A percentile compares a stretch with the other conserved stretches of the same genome.
These are phyloP conservation scores for Acleris sparsana DNA, from an alignment of 2,888 invertebrate genomes.

Conservation along the genomic window DNA sequence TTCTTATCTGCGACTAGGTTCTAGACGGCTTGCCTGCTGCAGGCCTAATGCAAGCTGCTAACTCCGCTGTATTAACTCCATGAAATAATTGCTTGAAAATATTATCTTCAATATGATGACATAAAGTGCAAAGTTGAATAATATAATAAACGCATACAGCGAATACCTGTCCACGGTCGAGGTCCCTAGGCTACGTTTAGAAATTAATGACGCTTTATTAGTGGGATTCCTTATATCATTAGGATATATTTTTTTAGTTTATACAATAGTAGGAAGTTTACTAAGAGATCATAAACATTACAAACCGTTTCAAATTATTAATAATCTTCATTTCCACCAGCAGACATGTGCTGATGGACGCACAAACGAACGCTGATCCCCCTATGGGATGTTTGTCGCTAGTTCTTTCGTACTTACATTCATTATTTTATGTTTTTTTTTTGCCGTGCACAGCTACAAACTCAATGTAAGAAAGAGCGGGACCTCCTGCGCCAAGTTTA, in stretches of 20 bases:
- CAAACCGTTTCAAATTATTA: too few species aligned
- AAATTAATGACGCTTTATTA: slow-evolving; percentile 62
- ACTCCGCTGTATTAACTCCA: background rate
- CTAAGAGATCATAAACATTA: too few species aligned
- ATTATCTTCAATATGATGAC: background rate
- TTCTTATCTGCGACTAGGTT: slow-evolving; percentile 49
- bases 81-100: background rate
- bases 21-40: slow-evolving; percentile 48
- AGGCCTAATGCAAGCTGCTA: slow-evolving; percentile 43
- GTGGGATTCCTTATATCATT: slow-evolving; percentile 53
- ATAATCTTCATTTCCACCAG: too few species aligned
- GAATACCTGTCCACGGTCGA: slow-evolving; percentile 25
- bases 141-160: background rate
- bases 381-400: too few species aligned
- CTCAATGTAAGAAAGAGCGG: too few species aligned
- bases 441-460: too few species aligned
- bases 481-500: too few species aligned
- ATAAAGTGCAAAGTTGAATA: background rate
- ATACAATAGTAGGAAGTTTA: background rate
- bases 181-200: slow-evolving; percentile 52
- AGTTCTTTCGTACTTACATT: too few species aligned
- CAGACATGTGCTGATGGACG: too few species aligned
- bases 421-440: too few species aligned
- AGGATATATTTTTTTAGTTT: slow-evolving; percentile 29
- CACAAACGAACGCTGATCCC: too few species aligned